A percentile compares a stretch with the other conserved stretches of the same genome.
Evolutionary conservation across 2,113 vertebrate species (phyloP).

Genomic region (Odontophorus gujanensis): DNA sequence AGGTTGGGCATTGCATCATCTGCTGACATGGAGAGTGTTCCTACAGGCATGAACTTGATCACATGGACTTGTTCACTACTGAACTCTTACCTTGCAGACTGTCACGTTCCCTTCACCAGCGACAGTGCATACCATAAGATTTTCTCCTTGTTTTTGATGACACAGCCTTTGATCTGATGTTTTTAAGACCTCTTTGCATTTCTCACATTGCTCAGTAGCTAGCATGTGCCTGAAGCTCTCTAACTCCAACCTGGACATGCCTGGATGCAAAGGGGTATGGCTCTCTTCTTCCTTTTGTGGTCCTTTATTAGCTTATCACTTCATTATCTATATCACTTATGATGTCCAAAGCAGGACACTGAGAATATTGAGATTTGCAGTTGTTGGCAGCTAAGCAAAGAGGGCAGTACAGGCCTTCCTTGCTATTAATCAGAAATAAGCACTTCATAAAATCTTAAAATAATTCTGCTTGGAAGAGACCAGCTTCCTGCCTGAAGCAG

Average conservation of each 20-base stretch:
- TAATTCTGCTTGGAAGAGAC: conserved; percentile 2
- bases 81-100: neutral
- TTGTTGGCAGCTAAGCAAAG: neutral
- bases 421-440: conserved; percentile 31
- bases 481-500: neutral
- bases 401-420: neutral
- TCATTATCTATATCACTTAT: neutral
- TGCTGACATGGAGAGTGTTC: neutral
- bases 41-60: neutral
- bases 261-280: neutral
- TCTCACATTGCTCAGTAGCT: neutral
- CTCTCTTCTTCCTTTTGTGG: neutral
- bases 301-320: neutral
- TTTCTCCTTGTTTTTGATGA: neutral
- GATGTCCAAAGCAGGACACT: neutral
- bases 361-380: neutral
- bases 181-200: neutral
- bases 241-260: neutral
- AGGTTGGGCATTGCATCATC: rapidly evolving
- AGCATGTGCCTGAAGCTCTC: neutral
- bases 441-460: neutral
- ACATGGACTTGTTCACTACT: neutral
- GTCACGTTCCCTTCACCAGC: neutral
- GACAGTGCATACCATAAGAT: rapidly evolving
- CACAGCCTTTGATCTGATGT: neutral